Evolutionary conservation across 2,797 vertebrate genomes (phyloP).

Genomic region (Urophycis tenuis): DNA sequence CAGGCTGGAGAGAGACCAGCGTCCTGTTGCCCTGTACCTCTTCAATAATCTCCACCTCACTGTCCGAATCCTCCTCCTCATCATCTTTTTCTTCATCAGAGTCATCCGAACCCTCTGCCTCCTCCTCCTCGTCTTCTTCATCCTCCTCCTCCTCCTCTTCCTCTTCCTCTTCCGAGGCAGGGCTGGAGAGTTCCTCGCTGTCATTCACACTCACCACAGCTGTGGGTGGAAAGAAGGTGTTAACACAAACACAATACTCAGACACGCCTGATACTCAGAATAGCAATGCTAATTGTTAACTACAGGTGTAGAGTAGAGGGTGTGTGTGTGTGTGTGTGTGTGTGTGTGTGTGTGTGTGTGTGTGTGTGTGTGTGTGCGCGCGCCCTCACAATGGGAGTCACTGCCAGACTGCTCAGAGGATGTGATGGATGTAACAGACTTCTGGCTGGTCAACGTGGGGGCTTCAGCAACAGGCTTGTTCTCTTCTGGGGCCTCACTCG

Average conservation of each 20-base stretch:
- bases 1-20: slow-evolving; percentile 49
- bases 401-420: slow-evolving; percentile 64
- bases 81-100: slow-evolving; percentile 44
- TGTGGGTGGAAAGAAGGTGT: slow-evolving; percentile 43
- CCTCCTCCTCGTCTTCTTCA: slow-evolving; percentile 21
- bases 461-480: slow-evolving; percentile 26
- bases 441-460: slow-evolving; percentile 46
- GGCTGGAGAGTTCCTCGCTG: slow-evolving; percentile 68
- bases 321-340: neutral
- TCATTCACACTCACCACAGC: slow-evolving; percentile 75
- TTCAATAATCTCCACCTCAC: slow-evolving; percentile 73
- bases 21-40: slow-evolving; percentile 68
- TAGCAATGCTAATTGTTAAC: too few species aligned
- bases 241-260: neutral
- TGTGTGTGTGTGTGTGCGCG: neutral
- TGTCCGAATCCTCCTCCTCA: slow-evolving; percentile 61
- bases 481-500: slow-evolving; percentile 41
- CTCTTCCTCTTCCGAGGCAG: slow-evolving; percentile 56
- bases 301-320: too few species aligned
- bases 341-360: neutral
- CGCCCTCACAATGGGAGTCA: slow-evolving; percentile 68
- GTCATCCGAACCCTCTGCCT: slow-evolving; percentile 12
- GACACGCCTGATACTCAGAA: neutral
- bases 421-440: slow-evolving; percentile 52
- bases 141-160: slow-evolving; percentile 45